Conservation (phyloP, 2,888 invertebrate genomes). For the Masnerella sp. region DNA sequence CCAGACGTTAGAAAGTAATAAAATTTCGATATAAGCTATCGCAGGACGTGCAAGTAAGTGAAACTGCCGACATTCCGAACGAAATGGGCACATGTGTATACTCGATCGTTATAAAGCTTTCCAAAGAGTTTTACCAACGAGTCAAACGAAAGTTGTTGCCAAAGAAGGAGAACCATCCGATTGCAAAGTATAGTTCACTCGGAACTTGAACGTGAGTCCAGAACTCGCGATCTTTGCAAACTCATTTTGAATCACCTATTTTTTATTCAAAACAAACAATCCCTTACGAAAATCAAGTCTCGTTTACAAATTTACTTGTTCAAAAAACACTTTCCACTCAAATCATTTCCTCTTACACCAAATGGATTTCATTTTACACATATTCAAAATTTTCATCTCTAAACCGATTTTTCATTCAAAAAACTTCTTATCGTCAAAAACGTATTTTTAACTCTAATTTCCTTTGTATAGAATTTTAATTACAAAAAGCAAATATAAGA, state of each 20-base stretch:
- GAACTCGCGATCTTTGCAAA: slow-evolving; percentile 40
- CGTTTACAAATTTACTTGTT: no score
- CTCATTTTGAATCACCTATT: slow-evolving; percentile 32
- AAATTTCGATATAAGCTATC: slow-evolving; percentile 50
- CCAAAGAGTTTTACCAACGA: slow-evolving; percentile 55
- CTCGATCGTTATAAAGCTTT: slow-evolving; percentile 61
- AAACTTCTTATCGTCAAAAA: no score
- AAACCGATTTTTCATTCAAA: no score
- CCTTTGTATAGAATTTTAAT: no score
- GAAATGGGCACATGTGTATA: slow-evolving; percentile 54
- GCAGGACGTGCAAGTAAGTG: slow-evolving; percentile 46
- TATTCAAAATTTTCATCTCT: no score
- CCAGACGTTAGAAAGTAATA: slow-evolving; percentile 43
- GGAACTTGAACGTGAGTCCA: slow-evolving; percentile 41
- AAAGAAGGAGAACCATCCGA: slow-evolving; percentile 42
- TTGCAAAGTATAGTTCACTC: slow-evolving; percentile 56
- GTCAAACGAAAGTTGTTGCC: slow-evolving; percentile 57
- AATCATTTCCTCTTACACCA: no score
- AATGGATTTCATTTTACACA: no score
- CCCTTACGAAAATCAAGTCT: no score
- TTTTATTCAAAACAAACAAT: slow-evolving; percentile 7
- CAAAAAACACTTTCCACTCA: no score
- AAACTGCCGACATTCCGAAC: slow-evolving; percentile 44
- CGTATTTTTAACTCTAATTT: no score
- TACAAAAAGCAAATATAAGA: no score